A percentile compares a stretch with the other conserved stretches of the same genome.
Conservation (phyloP, 2,797 vertebrate genomes). For the Todus mexicanus region DNA sequence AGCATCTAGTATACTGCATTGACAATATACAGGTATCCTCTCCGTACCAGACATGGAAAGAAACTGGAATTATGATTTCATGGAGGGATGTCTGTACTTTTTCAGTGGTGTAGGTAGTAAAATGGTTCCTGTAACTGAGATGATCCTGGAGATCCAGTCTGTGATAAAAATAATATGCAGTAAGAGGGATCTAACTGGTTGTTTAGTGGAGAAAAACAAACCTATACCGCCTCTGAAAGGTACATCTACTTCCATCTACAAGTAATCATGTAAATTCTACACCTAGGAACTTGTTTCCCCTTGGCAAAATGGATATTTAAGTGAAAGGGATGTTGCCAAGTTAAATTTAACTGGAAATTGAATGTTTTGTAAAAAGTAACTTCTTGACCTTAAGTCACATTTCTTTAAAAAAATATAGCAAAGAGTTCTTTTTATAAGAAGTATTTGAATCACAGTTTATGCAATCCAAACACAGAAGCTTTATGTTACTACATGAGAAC, state of each 20-base stretch:
- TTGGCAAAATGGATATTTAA: neutral
- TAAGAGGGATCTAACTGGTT: neutral
- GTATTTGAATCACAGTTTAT: neutral
- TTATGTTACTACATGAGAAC: neutral
- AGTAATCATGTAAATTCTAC: neutral
- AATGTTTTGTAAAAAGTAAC: neutral
- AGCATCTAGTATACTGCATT: neutral
- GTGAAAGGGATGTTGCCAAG: neutral
- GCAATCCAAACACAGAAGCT: neutral
- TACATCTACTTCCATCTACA: neutral
- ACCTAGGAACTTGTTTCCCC: neutral
- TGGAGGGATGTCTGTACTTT: neutral
- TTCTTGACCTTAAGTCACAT: neutral
- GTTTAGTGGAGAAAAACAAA: neutral
- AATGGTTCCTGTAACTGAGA: neutral
- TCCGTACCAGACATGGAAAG: neutral
- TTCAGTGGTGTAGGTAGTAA: neutral
- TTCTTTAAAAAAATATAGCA: neutral
- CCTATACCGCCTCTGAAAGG: neutral
- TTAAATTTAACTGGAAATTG: neutral
- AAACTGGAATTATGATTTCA: neutral
- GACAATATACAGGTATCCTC: neutral
- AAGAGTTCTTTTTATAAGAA: slow-evolving; percentile 15
- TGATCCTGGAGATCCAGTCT: neutral
- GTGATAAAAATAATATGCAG: neutral